A percentile compares a stretch with the other conserved stretches of the same genome.
Conservation (phyloP, 2,888 invertebrate species). For the Aspidapion aeneum region DNA sequence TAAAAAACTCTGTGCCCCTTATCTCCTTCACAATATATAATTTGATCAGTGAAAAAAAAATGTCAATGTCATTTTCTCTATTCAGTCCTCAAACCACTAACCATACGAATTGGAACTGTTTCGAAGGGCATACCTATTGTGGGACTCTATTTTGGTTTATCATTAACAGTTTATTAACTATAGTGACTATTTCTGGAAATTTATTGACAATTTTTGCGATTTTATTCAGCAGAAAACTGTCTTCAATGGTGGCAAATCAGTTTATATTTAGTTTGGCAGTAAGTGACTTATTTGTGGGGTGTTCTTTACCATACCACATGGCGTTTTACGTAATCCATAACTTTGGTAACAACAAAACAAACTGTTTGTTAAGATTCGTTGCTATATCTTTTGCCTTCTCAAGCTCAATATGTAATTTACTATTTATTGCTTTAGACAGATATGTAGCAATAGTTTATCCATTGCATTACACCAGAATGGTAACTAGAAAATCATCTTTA, state of each 20-base stretch:
- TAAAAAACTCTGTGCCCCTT: background rate
- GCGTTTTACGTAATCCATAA: slow-evolving; percentile 64
- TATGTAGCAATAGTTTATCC: slow-evolving; percentile 79
- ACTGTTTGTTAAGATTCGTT: slow-evolving; percentile 70
- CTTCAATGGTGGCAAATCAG: slow-evolving; percentile 69
- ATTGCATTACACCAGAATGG: slow-evolving; percentile 70
- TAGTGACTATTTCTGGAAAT: slow-evolving; percentile 69
- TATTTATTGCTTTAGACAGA: slow-evolving; percentile 74
- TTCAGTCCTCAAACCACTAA: background rate
- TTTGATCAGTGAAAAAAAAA: background rate
- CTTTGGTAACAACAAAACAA: slow-evolving; percentile 58
- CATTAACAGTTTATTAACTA: slow-evolving; percentile 61
- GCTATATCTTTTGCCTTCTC: slow-evolving; percentile 72
- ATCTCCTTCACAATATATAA: background rate
- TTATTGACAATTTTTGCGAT: slow-evolving; percentile 73
- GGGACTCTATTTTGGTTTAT: slow-evolving; percentile 54
- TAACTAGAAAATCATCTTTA: slow-evolving; percentile 65
- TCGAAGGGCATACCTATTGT: slow-evolving; percentile 18
- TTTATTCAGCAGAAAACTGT: slow-evolving; percentile 63
- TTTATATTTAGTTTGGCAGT: slow-evolving; percentile 76
- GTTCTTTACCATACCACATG: slow-evolving; percentile 74
- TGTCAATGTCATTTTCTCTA: background rate
- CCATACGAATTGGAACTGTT: background rate
- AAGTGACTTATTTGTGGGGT: slow-evolving; percentile 74
- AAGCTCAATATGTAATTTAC: slow-evolving; percentile 74